Evolutionary conservation across 1,140 invertebrate species (phyloP), one percentile per base, ranked within the genome.

Genomic region (Drosophila parabipectinata): DNA sequence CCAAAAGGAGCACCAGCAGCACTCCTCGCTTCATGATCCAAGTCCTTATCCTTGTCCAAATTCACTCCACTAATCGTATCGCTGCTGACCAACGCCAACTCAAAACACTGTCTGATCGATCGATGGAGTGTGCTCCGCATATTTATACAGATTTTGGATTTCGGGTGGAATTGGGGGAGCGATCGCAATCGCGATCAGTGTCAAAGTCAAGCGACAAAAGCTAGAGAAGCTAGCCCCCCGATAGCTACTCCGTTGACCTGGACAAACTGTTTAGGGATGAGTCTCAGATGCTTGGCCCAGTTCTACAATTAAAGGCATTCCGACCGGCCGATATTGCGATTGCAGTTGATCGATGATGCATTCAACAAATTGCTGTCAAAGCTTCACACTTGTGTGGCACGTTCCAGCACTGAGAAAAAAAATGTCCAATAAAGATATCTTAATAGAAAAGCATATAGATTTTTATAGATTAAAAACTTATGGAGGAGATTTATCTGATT

Each of bases 221-320:
- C 41, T 45, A 18, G 7, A 41, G 50, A 47, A 48, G 41, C 61
- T 12, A 28, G 56, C 15, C 15, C 41, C 15, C 10, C 50, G 10
- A 14, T 34, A 48, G 56, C 26, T 24, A 34, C 44, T 14, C 10
- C 47, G 2, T 26, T 77, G 79, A 66, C 72, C 69, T 64, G 67
- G 45, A 24, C 41, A 77, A 69, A 85, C 81, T 89, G 83, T 88
- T 88, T 88, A 88, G 83, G 83, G 83, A 89, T 79, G 76, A 71
- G 47, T 68, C 60, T 74, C 71, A 74, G 79, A 73, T 79, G 83
- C 73, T 88, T 88, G 79, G 63, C 83, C 83, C 84, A 88, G 83
- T 89, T 88, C 55, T 79, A 83, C 83, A 81, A 85, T 85, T 85
- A 75, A 87, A 85, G 84, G 59, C 79, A 88, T 79, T 67, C 60